Base-by-base conservation (phyloP, 2,888 invertebrate genomes). In the Frankliniella fusca region DNA sequence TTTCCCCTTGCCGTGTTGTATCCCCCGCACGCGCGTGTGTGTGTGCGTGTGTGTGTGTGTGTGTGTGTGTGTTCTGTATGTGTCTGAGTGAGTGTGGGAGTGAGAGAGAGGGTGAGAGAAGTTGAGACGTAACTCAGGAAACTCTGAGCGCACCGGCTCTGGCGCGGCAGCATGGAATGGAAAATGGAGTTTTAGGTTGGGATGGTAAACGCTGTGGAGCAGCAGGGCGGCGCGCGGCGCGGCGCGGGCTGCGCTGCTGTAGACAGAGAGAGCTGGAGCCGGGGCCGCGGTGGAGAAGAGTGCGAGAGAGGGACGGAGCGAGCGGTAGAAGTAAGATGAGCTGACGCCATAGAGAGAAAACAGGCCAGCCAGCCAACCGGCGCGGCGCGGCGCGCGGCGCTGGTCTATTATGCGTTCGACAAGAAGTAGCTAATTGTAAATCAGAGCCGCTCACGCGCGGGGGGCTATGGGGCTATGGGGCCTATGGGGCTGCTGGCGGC, bases 371-470 rank as follows among this genome's bases (percentile, higher is more conserved):
- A 70, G 70, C 11, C 11, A 9, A 23, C 70, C 9, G 20, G 65
- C 9, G 10, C 50, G 54, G 18, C 54, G 7, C 54, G 54, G 18
- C 54, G 15, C 54, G 15, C 54, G 9, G n/a, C 70, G 23, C 70
- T 70, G 54, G 61, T 8, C 27, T 27, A 76, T 76, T 27, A 27
- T 27, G 70, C 27, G 70, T 76, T 76, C 70, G 70, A 76, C 70
- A 76, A 76, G 70, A 76, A 76, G 70, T 76, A 27, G 70, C 70
- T 76, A 76, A 76, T 76, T 76, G 70, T 76, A 27, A 76, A 76
- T 76, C 70, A 76, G 70, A 23, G 27, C 70, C 70, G 70, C 70
- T 76, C 27, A 76, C 70, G 27, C 23, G 54, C n/a, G 61, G 61
- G 61, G 61, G 50, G 50, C 50, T 9, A n/a, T 18, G 18, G 61